Evolutionary conservation across 2,797 vertebrate genomes (phyloP).

Genomic region (Carcharodon carcharias): DNA sequence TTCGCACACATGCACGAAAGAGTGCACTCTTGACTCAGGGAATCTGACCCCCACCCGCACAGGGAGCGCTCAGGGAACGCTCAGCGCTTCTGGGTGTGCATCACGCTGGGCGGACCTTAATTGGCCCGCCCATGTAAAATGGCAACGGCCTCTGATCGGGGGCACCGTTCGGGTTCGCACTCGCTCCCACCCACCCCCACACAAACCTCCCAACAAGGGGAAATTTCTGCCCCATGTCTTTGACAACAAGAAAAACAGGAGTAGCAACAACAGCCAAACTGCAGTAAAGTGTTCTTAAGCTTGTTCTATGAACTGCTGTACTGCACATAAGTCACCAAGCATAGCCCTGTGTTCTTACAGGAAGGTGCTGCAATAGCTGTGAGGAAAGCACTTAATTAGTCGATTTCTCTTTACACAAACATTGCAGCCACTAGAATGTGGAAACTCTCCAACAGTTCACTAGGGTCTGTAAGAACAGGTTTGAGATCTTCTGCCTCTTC

Average conservation of each 20-base stretch:
- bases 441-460: conserved; percentile 70
- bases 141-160: no score
- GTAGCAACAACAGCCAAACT: conserved; percentile 69
- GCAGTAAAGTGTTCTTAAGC: conserved; percentile 86
- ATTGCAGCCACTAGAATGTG: conserved; percentile 43
- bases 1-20: no score
- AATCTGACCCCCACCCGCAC: no score
- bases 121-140: no score
- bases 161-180: no score
- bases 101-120: no score
- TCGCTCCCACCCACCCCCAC: conserved; percentile 57
- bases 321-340: conserved; percentile 81
- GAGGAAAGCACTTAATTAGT: not conserved
- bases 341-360: conserved; percentile 74
- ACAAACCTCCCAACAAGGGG: conserved; percentile 45
- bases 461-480: conserved; percentile 68
- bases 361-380: conserved; percentile 73
- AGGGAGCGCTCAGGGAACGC: no score
- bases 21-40: no score
- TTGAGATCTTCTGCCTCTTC: conserved; percentile 60
- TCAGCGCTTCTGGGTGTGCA: no score
- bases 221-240: conserved; percentile 66
- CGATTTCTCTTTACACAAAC: not conserved
- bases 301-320: conserved; percentile 78
- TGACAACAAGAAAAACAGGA: conserved; percentile 84